These are phyloP conservation scores for Sula dactylatra DNA, from an alignment of 2,113 vertebrate species.

Conservation along the genomic window DNA sequence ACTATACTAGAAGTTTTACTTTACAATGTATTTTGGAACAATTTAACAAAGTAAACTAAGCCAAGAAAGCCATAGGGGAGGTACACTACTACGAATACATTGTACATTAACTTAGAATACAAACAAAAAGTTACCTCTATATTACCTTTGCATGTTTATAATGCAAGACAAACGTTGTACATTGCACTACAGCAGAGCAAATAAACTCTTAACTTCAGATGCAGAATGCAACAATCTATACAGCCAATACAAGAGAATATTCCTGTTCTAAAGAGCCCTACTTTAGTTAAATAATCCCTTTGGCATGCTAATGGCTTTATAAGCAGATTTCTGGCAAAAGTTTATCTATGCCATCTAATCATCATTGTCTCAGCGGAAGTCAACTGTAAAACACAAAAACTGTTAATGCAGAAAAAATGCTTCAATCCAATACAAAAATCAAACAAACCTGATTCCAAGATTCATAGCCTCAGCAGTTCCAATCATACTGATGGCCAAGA, in stretches of 20 bases:
- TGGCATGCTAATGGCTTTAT: background rate
- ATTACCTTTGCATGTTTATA: constrained; percentile 16
- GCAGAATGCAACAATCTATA: background rate
- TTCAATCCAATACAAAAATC: background rate
- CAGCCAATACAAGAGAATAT: background rate
- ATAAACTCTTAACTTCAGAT: background rate
- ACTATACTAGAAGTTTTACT: background rate
- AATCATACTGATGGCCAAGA: constrained; percentile 96
- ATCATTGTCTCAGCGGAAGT: background rate
- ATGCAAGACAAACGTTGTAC: constrained; percentile 22
- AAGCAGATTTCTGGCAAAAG: background rate
- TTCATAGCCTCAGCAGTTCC: constrained; percentile 98
- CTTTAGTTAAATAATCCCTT: constrained; percentile 17
- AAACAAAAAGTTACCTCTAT: background rate
- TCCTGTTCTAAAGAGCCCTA: background rate
- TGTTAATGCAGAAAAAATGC: background rate
- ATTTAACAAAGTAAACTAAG: constrained; percentile 24
- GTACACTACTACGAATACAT: background rate
- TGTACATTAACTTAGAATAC: background rate
- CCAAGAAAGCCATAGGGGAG: background rate
- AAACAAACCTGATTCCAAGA: constrained; percentile 93
- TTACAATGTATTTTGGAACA: background rate
- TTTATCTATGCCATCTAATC: constrained; percentile 12
- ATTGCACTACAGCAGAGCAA: constrained; percentile 36
- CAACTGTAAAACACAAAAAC: background rate